A percentile compares a stretch with the other conserved stretches of the same genome.
Conservation (phyloP, 2,888 invertebrate species). For the Noctua pronuba region DNA sequence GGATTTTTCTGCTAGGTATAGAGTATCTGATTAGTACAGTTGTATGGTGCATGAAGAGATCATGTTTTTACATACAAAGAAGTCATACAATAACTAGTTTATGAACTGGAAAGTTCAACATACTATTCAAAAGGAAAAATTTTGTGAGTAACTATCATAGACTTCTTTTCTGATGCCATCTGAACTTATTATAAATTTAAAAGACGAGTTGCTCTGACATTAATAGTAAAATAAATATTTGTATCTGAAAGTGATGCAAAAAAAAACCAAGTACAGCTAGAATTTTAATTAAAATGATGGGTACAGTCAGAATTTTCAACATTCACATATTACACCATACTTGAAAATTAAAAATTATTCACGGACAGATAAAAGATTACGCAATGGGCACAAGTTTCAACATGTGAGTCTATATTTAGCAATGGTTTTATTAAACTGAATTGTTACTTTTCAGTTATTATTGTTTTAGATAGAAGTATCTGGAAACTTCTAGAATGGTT, state of each 20-base stretch:
- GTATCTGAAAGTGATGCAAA: background rate
- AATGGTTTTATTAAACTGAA: background rate
- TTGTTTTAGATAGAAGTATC: background rate
- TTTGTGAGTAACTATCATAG: background rate
- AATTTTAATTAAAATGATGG: background rate
- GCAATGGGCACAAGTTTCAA: constrained; percentile 44
- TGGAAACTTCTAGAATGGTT: constrained; percentile 45
- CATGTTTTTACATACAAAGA: too few relatives aligned
- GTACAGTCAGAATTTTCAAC: background rate
- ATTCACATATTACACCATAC: constrained; percentile 15
- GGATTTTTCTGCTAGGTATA: background rate
- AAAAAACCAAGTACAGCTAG: background rate
- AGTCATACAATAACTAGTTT: background rate
- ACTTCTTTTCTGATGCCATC: background rate
- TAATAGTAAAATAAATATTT: background rate
- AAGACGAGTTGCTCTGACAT: too few relatives aligned
- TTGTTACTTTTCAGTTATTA: background rate
- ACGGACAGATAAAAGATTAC: constrained; percentile 28
- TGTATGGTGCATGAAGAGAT: background rate
- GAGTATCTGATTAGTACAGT: background rate
- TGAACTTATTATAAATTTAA: background rate
- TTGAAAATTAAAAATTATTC: constrained; percentile 28
- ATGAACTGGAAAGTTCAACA: background rate
- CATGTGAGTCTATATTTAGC: constrained; percentile 52
- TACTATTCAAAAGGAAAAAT: too few relatives aligned